These are phyloP conservation scores for Prunella himalayana DNA, from an alignment of 2,113 vertebrate species.

Conservation along the genomic window DNA sequence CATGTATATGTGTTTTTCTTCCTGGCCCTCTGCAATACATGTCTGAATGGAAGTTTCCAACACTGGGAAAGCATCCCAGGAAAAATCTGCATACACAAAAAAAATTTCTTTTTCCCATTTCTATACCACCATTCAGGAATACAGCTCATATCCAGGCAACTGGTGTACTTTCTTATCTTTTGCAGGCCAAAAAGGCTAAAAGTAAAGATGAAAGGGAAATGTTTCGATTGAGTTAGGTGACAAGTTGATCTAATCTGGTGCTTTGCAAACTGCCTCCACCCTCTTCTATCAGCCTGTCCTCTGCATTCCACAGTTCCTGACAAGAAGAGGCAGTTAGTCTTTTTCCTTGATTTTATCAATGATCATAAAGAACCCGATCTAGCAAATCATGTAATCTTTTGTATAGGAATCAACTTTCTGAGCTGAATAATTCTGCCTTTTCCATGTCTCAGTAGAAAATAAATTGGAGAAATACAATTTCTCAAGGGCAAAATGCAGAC, in stretches of 20 bases:
- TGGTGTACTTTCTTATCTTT: slow-evolving; percentile 55
- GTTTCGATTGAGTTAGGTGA: background rate
- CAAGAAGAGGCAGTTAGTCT: background rate
- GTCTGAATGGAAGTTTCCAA: slow-evolving; percentile 22
- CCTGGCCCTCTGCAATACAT: background rate
- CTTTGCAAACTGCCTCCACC: background rate
- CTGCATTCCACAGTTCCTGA: background rate
- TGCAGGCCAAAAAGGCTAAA: slow-evolving; percentile 29
- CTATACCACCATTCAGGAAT: slow-evolving; percentile 50
- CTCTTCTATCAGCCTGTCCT: background rate
- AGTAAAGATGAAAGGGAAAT: slow-evolving; percentile 26
- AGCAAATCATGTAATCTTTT: slow-evolving; percentile 34
- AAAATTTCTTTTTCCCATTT: slow-evolving; percentile 20
- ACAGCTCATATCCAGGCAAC: slow-evolving; percentile 22
- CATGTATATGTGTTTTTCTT: background rate
- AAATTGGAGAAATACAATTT: slow-evolving; percentile 31
- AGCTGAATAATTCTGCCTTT: slow-evolving; percentile 18
- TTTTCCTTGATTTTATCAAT: slow-evolving; percentile 28
- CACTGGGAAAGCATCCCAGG: slow-evolving; percentile 1
- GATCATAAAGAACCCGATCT: slow-evolving; percentile 24
- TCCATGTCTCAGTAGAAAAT: slow-evolving; percentile 1
- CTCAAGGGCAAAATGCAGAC: slow-evolving; percentile 41
- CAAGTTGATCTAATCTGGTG: slow-evolving; percentile 23
- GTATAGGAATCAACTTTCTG: slow-evolving; percentile 6
- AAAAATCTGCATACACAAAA: slow-evolving; percentile 17